These are phyloP conservation scores for Leuciscus idus DNA, from an alignment of 2,113 vertebrate genomes.

Conservation along the genomic window DNA sequence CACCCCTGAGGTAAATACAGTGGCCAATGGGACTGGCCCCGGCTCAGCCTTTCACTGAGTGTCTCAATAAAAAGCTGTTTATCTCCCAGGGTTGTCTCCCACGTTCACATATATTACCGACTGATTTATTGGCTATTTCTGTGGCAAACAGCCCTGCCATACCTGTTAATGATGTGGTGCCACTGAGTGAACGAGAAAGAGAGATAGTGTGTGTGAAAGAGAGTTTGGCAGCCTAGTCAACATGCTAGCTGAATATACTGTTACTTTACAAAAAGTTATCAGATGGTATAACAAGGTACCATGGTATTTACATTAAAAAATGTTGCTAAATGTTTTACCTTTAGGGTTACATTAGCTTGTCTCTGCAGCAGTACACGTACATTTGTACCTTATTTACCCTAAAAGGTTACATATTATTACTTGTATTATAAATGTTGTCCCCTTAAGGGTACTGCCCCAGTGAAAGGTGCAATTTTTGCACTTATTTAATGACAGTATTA, in stretches of 20 bases:
- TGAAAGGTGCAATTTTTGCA: background rate
- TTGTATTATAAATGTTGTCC: background rate
- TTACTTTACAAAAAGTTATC: background rate
- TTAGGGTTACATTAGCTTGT: background rate
- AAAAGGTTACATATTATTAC: background rate
- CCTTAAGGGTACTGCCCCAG: background rate
- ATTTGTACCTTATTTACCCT: background rate
- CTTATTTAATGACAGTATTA: background rate
- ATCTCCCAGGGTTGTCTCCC: conserved; percentile 48
- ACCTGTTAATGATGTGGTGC: conserved; percentile 57
- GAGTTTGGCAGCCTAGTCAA: conserved; percentile 33
- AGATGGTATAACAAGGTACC: background rate
- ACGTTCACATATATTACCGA: conserved; percentile 44
- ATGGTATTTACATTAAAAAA: background rate
- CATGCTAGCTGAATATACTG: conserved; percentile 7
- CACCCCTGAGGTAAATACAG: conserved; percentile 49
- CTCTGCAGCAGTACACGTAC: background rate
- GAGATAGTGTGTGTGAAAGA: conserved; percentile 28
- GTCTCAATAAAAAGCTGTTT: conserved; percentile 57
- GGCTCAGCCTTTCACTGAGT: conserved; percentile 38
- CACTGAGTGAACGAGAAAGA: conserved; percentile 26
- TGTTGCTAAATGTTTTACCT: background rate
- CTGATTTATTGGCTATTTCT: conserved; percentile 50
- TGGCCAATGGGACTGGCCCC: conserved; percentile 33
- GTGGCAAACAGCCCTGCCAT: conserved; percentile 35